Percentiles rank a stretch among this genome's conserved stretches.
Conservation (phyloP, 2,113 vertebrate genomes). For the Narcine bancroftii region DNA sequence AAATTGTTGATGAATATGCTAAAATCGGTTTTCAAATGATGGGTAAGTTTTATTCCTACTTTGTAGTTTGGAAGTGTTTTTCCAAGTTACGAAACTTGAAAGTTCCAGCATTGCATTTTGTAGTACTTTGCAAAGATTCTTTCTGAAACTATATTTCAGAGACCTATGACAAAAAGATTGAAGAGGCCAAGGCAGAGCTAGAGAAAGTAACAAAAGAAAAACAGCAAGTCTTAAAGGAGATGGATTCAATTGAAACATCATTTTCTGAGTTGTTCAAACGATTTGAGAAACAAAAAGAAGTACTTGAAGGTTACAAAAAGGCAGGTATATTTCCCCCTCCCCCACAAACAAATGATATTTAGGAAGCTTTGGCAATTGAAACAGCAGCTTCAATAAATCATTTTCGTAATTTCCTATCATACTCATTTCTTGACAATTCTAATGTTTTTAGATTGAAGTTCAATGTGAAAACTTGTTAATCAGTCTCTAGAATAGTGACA, state of each 20-base stretch:
- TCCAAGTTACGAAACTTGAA: neutral
- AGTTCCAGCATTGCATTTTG: neutral
- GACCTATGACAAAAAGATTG: constrained; percentile 65
- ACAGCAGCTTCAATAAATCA: no score
- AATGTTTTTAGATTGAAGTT: no score
- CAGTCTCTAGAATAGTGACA: no score
- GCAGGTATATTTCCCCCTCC: no score
- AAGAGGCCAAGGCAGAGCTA: constrained; percentile 54
- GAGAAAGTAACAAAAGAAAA: constrained; percentile 63
- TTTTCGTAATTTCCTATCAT: no score
- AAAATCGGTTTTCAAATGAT: constrained; percentile 62
- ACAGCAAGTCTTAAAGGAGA: constrained; percentile 65
- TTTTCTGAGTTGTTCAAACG: constrained; percentile 81
- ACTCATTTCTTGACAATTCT: no score
- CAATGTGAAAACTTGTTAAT: no score
- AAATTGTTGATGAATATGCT: constrained; percentile 76
- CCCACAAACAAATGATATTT: no score
- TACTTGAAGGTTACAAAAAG: constrained; percentile 72
- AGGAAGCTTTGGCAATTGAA: no score
- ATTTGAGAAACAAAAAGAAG: constrained; percentile 80
- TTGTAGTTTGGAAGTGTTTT: neutral
- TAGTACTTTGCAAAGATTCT: neutral
- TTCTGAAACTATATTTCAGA: constrained; percentile 47
- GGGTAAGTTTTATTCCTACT: constrained; percentile 53
- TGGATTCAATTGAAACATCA: constrained; percentile 73